Evolutionary conservation across 1,140 invertebrate species (phyloP).

Genomic region (Drosophila suzukii): DNA sequence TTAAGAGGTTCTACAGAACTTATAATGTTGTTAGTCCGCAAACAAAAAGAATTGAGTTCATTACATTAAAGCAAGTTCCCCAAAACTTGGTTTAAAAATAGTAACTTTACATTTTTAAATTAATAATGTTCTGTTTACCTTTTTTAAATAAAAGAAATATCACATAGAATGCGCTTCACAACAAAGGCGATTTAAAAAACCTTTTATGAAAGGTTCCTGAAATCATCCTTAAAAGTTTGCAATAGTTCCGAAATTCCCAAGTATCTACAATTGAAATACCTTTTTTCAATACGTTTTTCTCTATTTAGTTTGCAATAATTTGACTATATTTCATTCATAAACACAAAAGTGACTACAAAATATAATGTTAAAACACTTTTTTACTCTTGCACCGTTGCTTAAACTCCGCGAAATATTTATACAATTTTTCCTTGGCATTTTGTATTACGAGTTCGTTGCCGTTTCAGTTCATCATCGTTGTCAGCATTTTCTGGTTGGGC

Average conservation of each 20-base stretch:
- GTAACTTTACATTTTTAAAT: too few species aligned
- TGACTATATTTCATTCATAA: constrained; percentile 49
- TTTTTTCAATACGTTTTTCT: not conserved
- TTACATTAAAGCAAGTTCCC: too few species aligned
- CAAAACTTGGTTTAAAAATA: too few species aligned
- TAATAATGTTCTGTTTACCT: too few species aligned
- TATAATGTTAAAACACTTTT: constrained; percentile 24
- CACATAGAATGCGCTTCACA: too few species aligned
- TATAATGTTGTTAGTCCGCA: too few species aligned
- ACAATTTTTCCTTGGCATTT: constrained; percentile 39
- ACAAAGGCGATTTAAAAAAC: too few species aligned
- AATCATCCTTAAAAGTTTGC: too few species aligned
- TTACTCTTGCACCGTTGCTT: constrained; percentile 14
- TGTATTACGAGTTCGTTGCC: constrained; percentile 55
- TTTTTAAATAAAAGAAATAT: too few species aligned
- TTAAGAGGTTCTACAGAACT: too few species aligned
- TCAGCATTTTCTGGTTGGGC: not conserved
- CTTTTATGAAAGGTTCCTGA: too few species aligned
- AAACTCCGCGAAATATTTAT: constrained; percentile 39
- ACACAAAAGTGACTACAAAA: constrained; percentile 47
- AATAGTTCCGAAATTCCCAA: not conserved
- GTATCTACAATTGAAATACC: not conserved
- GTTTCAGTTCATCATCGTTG: constrained; percentile 31
- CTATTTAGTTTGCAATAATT: constrained; percentile 51
- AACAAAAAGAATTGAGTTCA: too few species aligned